Conservation (phyloP, 2,797 vertebrate species). For the Chrysocyon brachyurus region DNA sequence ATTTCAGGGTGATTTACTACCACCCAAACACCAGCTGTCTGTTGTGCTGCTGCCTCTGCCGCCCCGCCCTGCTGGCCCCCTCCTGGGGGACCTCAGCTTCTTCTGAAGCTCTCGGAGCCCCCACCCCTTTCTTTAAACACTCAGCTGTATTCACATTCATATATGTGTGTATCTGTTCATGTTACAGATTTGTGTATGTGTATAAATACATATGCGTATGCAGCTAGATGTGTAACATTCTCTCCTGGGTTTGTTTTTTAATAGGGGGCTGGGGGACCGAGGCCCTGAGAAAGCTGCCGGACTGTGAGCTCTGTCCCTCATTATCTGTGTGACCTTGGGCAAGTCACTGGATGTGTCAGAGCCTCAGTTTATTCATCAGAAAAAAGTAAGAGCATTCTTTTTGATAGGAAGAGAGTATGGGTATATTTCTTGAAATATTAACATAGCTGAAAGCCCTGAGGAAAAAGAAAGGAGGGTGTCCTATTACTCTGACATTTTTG, state of each 20-base stretch:
- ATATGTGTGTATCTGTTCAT: neutral
- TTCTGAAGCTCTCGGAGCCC: slow-evolving; percentile 87
- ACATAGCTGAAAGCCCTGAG: neutral
- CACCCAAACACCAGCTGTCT: slow-evolving; percentile 99
- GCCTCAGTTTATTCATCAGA: neutral
- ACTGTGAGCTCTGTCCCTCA: neutral
- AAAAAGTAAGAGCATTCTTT: neutral
- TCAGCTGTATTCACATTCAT: neutral
- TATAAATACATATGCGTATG: neutral
- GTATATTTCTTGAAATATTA: neutral
- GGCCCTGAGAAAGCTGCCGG: neutral
- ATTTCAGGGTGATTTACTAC: slow-evolving; percentile 99
- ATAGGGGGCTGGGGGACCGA: neutral
- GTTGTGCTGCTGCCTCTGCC: slow-evolving; percentile 82
- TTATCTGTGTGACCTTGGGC: neutral
- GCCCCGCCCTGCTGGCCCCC: neutral
- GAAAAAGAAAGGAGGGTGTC: neutral
- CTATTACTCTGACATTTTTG: neutral
- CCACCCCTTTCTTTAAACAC: slow-evolving; percentile 81
- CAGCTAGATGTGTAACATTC: neutral
- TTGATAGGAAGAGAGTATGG: neutral
- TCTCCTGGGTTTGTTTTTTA: neutral
- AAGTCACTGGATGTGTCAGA: slow-evolving; percentile 24
- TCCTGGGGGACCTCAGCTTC: neutral
- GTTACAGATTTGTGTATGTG: neutral